Percentiles rank a stretch among this genome's conserved stretches.
phyloP scores from a whole-genome alignment of 2,888 invertebrate species.

The Drosophila histrio region DNA sequence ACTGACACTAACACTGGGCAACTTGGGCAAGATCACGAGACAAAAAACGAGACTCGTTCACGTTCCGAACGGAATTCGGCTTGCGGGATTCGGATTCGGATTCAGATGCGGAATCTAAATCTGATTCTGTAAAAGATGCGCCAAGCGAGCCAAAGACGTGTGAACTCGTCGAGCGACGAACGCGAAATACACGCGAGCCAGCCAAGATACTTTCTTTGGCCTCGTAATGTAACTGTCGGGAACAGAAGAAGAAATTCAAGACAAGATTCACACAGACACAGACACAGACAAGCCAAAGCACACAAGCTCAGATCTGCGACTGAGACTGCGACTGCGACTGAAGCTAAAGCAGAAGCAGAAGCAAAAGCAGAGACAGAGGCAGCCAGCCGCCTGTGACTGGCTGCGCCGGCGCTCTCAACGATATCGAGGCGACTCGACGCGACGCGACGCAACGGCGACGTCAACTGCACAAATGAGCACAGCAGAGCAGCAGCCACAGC shows the following conservation, averaged over 20 bases:
- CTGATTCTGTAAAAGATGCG: slow-evolving; percentile 50
- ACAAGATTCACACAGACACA: slow-evolving; percentile 44
- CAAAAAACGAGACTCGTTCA: slow-evolving; percentile 58
- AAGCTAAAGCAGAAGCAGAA: slow-evolving; percentile 1
- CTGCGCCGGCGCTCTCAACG: slow-evolving; percentile 53
- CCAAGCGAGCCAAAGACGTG: slow-evolving; percentile 81
- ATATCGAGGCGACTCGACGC: slow-evolving; percentile 38
- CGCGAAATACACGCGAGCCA: slow-evolving; percentile 84
- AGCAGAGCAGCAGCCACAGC: slow-evolving; percentile 30
- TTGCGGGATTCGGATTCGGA: slow-evolving; percentile 29
- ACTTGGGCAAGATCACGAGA: slow-evolving; percentile 48
- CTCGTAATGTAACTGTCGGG: slow-evolving; percentile 80
- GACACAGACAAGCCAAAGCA: slow-evolving; percentile 26
- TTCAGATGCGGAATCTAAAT: slow-evolving; percentile 23
- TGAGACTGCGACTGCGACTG: slow-evolving; percentile 25
- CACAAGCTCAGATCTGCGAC: slow-evolving; percentile 24
- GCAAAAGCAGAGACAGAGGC: slow-evolving; percentile 20
- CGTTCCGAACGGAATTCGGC: slow-evolving; percentile 47
- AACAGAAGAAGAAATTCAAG: slow-evolving; percentile 74
- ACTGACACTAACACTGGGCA: slow-evolving; percentile 56
- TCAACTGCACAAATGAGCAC: slow-evolving; percentile 73
- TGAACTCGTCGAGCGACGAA: slow-evolving; percentile 84
- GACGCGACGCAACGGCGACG: slow-evolving; percentile 33
- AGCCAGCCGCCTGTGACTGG: slow-evolving; percentile 58
- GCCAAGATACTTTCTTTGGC: slow-evolving; percentile 83